Evolutionary conservation across 1,140 invertebrate genomes (phyloP).

Genomic region (Sycophila sp.): DNA sequence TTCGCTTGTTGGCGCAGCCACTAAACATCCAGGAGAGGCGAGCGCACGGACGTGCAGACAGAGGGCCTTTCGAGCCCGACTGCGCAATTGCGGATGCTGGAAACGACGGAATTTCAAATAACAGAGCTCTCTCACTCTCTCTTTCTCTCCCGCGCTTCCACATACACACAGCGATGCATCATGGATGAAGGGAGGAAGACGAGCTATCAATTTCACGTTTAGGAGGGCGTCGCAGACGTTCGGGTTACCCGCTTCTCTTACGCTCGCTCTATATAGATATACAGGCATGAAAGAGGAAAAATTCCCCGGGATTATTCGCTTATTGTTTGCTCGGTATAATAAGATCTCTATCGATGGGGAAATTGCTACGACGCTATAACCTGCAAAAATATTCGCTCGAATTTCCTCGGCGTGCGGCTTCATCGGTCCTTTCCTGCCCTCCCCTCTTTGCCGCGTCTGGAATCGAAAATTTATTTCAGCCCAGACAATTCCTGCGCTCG

Average conservation of each 20-base stretch:
- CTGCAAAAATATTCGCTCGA: conserved; percentile 41
- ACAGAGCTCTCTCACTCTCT: conserved; percentile 7
- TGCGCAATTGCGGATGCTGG: conserved; percentile 35
- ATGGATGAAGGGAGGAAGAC: neutral
- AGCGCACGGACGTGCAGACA: too few species aligned
- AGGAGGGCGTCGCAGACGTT: neutral
- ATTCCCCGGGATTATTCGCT: conserved; percentile 27
- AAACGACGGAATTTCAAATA: conserved; percentile 38
- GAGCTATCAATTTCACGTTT: conserved; percentile 34
- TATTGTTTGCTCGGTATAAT: conserved; percentile 28
- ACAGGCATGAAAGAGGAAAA: neutral
- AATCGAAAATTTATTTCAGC: conserved; percentile 27
- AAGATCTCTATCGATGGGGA: conserved; percentile 9
- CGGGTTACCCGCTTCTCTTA: neutral
- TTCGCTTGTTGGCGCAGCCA: conserved; percentile 33
- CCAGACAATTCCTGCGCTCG: too few species aligned
- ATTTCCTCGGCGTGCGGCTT: conserved; percentile 18
- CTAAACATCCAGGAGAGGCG: conserved; percentile 27
- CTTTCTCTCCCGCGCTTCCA: neutral
- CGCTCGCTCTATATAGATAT: neutral
- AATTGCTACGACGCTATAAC: conserved; percentile 17
- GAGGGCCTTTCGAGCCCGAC: conserved; percentile 16
- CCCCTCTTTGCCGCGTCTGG: neutral
- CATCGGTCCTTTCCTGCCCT: neutral
- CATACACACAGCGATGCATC: neutral